These are phyloP conservation scores for Hystrix brachyura DNA, from an alignment of 2,113 vertebrate genomes.

Conservation along the genomic window DNA sequence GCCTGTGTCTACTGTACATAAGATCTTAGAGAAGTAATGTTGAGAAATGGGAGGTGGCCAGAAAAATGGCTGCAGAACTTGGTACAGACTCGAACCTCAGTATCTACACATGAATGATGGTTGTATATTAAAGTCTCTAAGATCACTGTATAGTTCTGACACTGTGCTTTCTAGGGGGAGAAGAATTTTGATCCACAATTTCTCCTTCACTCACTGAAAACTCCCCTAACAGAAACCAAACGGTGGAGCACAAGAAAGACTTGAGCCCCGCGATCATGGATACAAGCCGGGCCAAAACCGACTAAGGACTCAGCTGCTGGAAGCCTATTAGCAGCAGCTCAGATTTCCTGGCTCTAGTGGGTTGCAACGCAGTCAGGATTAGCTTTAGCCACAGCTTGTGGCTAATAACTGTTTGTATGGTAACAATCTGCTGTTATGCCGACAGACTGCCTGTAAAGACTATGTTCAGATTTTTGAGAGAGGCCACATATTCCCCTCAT, in stretches of 20 bases:
- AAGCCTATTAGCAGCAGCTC: slow-evolving; percentile 83
- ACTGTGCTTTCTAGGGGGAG: not conserved
- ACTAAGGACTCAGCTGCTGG: slow-evolving; percentile 82
- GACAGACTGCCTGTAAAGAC: slow-evolving; percentile 87
- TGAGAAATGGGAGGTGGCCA: not conserved
- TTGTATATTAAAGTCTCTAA: not conserved
- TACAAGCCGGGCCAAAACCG: slow-evolving; percentile 71
- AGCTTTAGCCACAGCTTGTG: slow-evolving; percentile 86
- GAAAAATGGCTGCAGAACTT: not conserved
- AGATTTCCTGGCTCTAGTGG: slow-evolving; percentile 82
- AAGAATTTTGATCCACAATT: not conserved
- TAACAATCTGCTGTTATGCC: slow-evolving; percentile 85
- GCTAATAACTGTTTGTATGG: slow-evolving; percentile 89
- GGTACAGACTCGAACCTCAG: not conserved
- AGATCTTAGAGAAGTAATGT: not conserved
- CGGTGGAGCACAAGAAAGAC: not conserved
- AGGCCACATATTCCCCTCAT: not conserved
- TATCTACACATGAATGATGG: not conserved
- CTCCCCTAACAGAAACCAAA: slow-evolving; percentile 42
- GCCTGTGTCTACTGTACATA: not conserved
- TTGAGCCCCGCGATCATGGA: slow-evolving; percentile 33
- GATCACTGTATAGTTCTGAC: not conserved
- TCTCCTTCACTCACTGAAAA: slow-evolving; percentile 54
- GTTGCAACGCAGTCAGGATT: slow-evolving; percentile 78
- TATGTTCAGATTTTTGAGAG: slow-evolving; percentile 28